Conservation (phyloP, 2,113 vertebrate genomes). For the Mobula hypostoma region DNA sequence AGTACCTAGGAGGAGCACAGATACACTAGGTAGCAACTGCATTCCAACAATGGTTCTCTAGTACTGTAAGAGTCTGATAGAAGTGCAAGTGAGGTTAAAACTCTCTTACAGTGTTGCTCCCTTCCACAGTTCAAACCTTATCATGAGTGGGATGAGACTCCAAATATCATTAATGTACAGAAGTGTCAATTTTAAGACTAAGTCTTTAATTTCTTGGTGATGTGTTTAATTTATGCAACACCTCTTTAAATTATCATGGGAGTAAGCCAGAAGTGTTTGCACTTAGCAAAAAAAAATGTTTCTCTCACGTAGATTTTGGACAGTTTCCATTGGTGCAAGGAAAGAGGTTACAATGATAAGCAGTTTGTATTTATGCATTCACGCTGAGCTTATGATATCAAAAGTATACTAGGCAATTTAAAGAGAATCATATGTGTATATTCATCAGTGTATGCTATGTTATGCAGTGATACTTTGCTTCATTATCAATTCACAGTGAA, state of each 20-base stretch:
- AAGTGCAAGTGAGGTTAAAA: not conserved
- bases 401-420: conserved; percentile 7
- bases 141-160: not conserved
- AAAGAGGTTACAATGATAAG: not conserved
- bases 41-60: not conserved
- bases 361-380: conserved; percentile 16
- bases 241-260: not conserved
- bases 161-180: not conserved
- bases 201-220: not conserved
- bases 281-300: not conserved
- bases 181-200: not conserved
- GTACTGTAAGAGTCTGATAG: not conserved
- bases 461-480: conserved; percentile 73
- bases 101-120: not conserved
- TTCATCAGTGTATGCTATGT: conserved; percentile 43
- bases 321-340: not conserved
- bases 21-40: not conserved
- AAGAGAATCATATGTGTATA: conserved; percentile 24
- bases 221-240: not conserved
- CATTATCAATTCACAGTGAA: conserved; percentile 74
- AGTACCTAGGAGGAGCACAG: not conserved
- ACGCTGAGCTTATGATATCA: not conserved
- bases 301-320: not conserved
- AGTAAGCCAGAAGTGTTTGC: not conserved
- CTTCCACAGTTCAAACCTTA: not conserved